Base-by-base conservation (phyloP, 2,888 invertebrate genomes). In the Sicus ferrugineus region DNA sequence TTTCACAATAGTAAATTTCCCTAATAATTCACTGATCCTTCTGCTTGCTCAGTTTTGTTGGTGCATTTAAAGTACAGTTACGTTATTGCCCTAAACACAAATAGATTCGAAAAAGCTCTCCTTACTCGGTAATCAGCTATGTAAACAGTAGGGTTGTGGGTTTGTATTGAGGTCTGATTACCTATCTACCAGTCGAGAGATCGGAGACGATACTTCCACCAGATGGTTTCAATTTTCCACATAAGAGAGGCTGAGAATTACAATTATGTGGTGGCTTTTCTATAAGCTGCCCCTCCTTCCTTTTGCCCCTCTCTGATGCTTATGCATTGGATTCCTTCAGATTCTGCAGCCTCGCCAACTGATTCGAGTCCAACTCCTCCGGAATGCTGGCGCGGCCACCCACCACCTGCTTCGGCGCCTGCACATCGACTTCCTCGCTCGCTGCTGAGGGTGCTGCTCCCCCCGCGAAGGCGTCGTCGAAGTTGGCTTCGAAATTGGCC, bases 291-390 rank as follows among this genome's bases (percentile, higher is more conserved):
- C 21, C 11, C 21, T 50, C n/a, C 6, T 48, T 21, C 50, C 21
- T 50, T 19, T 50, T 2, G 11, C 3, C 19, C 50, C 21, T 21
- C 21, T 50, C 11, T 5, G 11, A 34, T 63, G 48, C 75, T 86
- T 93, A 95, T 87, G 95, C 95, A 86, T 95, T 95, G 72, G 95
- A 95, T 86, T 95, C 95, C 85, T 95, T 95, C 71, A 95, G 89
- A 83, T 93, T 93, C 82, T 95, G 94, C 78, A 95, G 89, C 82
- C 94, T 90, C 72, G 94, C 95, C 78, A 95, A 88, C 84, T 95
- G 95, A 81, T 94, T 93, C 31, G 94, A 93, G 79, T 94, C 95
- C 73, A 95, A 88, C 84, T 95, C 95, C 85, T 95, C 95, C 48
- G 95, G 95, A 82, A 95, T 93, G 78, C 92, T 93, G 71, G 93